Evolutionary conservation across 2,113 vertebrate species (phyloP).

Genomic region (Malurus melanocephalus): DNA sequence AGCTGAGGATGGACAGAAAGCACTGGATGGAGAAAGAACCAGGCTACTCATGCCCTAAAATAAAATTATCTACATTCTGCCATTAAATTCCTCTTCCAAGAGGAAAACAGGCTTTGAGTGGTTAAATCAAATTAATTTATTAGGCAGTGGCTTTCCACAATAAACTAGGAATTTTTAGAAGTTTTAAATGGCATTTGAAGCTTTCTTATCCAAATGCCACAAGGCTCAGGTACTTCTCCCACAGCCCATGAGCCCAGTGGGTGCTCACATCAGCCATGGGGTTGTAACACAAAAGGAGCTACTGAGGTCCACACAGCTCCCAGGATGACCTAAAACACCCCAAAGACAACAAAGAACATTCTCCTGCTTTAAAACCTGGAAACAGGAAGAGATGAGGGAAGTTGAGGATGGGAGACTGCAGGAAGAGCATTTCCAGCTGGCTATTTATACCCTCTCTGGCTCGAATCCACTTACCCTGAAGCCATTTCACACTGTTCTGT

Average conservation of each 20-base stretch:
- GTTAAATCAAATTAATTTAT: neutral
- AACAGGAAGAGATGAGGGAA: neutral
- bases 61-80: neutral
- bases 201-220: neutral
- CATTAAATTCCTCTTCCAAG: neutral
- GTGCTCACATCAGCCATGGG: neutral
- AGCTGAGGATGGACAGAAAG: neutral
- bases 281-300: neutral
- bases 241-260: neutral
- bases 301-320: neutral
- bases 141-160: neutral
- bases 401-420: neutral
- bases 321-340: neutral
- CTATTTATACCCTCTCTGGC: conserved; percentile 10
- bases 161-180: neutral
- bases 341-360: neutral
- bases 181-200: neutral
- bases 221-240: neutral
- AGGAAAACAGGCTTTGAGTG: neutral
- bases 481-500: neutral
- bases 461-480: neutral
- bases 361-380: neutral
- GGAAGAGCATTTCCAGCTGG: neutral
- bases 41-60: neutral
- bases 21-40: neutral